Base-by-base conservation (phyloP, 1,140 invertebrate species). In the Bombus impatiens region DNA sequence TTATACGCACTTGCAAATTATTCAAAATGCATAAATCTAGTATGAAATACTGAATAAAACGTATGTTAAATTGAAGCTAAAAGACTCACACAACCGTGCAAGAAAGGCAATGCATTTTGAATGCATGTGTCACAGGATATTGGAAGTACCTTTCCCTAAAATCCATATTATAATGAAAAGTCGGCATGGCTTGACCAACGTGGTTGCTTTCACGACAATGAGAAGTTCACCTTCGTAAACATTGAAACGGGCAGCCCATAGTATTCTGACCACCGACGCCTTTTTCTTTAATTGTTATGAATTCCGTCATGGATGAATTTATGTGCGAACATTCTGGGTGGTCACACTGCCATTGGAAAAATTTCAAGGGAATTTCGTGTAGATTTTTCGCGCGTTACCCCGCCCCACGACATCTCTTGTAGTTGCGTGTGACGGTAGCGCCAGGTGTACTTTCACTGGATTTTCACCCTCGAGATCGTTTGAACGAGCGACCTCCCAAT, bases 301-400 rank as follows among this genome's bases (percentile, higher is more conserved):
- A 87, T 89, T 84, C 78, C 79, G 83, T 82, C 83, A 71, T 53
- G 82, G 47, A 25, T 78, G 67, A 87, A 92, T 92, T 92, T 92
- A 92, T 92, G 91, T 92, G 84, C 68, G 44, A 80, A 82, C 65
- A 59, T 87, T 88, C 87, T 87, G 91, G 91, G 88, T 92, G 91
- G 90, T 40, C 88, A 67, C 47, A 53, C 53, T 40, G 12, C 35
- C 37, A 53, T 84, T 70, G 78, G 12, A 77, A 62, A 82, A 75
- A 81, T 68, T 88, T 80, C 78, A 44, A 62, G 78, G 37, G 83
- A 86, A 91, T 88, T 72, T 40, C 62, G 71, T 53, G 72, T 82
- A 67, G 85, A 87, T 89, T 92, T 92, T 92, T 88, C 87, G 88
- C 91, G 74, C 87, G 68, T 87, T 75, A 90, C 82, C 82, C 59